Conservation (phyloP, 2,888 invertebrate species). For the Spisula subtruncata region DNA sequence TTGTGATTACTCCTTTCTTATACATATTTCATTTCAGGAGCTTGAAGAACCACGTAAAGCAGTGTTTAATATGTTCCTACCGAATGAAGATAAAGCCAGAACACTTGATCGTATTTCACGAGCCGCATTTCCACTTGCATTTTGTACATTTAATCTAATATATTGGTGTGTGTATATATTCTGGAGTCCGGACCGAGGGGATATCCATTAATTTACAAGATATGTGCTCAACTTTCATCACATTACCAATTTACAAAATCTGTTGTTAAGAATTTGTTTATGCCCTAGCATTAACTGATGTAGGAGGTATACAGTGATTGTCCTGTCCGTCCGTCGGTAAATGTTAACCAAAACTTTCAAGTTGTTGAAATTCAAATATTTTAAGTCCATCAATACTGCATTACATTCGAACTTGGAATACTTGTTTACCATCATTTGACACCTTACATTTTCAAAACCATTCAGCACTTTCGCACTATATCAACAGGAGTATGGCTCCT, state of each 20-base stretch:
- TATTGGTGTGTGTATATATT: conserved; percentile 78
- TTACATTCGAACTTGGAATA: too few species aligned
- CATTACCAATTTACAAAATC: not conserved
- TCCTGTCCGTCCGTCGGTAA: too few species aligned
- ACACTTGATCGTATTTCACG: not conserved
- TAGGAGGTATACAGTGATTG: too few species aligned
- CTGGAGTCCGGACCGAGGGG: not conserved
- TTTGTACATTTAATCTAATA: conserved; percentile 78
- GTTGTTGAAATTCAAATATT: too few species aligned
- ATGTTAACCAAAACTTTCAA: too few species aligned
- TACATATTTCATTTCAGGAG: not conserved
- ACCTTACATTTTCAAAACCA: too few species aligned
- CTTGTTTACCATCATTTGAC: too few species aligned
- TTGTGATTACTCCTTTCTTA: too few species aligned
- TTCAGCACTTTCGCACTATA: too few species aligned
- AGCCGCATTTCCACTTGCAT: not conserved
- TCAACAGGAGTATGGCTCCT: too few species aligned
- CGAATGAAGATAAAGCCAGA: not conserved
- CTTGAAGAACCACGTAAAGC: not conserved
- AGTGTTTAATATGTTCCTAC: conserved; percentile 10
- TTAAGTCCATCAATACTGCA: too few species aligned
- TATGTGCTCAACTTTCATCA: not conserved
- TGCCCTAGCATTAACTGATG: too few species aligned
- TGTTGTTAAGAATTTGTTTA: not conserved
- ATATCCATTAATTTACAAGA: not conserved